These are phyloP conservation scores for Oreamnos americanus DNA, from an alignment of 2,113 vertebrate species.

Conservation along the genomic window DNA sequence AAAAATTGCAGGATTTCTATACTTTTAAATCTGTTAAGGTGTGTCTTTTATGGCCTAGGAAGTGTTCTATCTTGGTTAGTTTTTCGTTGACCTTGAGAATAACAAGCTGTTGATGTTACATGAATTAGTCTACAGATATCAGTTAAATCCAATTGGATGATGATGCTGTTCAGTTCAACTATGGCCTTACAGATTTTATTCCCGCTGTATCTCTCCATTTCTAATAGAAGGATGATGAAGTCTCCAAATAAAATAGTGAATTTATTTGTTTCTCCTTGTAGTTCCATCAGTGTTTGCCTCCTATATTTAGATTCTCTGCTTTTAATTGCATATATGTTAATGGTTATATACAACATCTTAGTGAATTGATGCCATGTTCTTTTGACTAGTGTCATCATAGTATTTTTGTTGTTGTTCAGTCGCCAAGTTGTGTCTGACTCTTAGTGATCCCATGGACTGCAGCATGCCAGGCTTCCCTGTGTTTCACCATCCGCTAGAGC, in stretches of 20 bases:
- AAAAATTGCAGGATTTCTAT: not conserved
- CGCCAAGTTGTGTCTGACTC: not conserved
- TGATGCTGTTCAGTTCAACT: not conserved
- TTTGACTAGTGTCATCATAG: not conserved
- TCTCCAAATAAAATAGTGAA: not conserved
- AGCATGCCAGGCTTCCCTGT: not conserved
- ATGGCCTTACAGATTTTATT: not conserved
- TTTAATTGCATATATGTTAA: not conserved
- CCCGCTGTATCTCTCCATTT: not conserved
- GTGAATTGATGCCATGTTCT: not conserved
- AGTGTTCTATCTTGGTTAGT: not conserved
- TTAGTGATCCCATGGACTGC: not conserved
- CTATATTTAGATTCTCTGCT: not conserved
- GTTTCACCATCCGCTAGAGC: not conserved
- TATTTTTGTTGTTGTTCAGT: not conserved
- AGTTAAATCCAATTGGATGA: not conserved
- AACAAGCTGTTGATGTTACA: not conserved
- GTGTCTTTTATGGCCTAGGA: not conserved
- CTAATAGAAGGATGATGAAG: not conserved
- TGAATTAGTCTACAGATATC: not conserved
- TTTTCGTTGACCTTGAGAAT: not conserved
- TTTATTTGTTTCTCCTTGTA: not conserved
- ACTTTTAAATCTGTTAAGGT: not conserved
- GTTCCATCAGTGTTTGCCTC: not conserved
- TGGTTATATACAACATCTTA: not conserved